A percentile compares a stretch with the other conserved stretches of the same genome.
Conservation (phyloP, 1,140 invertebrate species). For the Drosophila nigrodunni region DNA sequence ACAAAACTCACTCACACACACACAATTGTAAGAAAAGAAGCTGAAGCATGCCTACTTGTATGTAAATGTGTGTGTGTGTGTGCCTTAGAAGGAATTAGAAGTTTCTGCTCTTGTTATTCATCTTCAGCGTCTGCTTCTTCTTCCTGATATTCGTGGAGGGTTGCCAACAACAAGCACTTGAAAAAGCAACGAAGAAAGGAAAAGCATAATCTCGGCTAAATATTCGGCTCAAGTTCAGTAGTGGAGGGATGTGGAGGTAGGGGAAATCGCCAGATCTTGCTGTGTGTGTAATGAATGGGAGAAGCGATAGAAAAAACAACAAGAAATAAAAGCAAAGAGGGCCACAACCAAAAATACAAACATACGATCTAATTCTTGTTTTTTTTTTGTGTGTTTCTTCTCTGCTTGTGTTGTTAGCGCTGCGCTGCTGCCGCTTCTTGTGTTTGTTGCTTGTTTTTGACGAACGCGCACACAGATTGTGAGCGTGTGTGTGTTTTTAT, state of each 20-base stretch:
- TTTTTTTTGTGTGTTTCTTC: slow-evolving; percentile 19
- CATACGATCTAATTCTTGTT: slow-evolving; percentile 47
- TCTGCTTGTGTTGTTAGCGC: slow-evolving; percentile 6
- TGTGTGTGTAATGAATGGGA: slow-evolving; percentile 6
- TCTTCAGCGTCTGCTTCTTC: not conserved
- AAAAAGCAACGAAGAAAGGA: slow-evolving; percentile 1
- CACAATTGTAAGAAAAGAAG: slow-evolving; percentile 8
- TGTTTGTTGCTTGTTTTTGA: slow-evolving; percentile 5
- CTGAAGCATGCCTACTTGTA: slow-evolving; percentile 26
- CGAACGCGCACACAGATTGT: not conserved
- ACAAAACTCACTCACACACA: slow-evolving; percentile 14
- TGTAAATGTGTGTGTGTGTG: not conserved
- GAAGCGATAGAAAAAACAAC: slow-evolving; percentile 35
- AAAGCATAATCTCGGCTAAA: slow-evolving; percentile 32
- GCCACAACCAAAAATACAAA: slow-evolving; percentile 43
- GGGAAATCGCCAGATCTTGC: slow-evolving; percentile 19
- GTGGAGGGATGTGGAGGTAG: not conserved
- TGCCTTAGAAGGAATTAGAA: slow-evolving; percentile 58
- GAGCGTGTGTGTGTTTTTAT: slow-evolving; percentile 41
- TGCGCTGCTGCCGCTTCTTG: slow-evolving; percentile 17
- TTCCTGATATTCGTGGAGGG: slow-evolving; percentile 12
- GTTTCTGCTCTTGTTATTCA: slow-evolving; percentile 15
- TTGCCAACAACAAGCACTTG: slow-evolving; percentile 23
- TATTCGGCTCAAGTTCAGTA: slow-evolving; percentile 18
- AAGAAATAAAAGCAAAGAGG: slow-evolving; percentile 48